A percentile compares a stretch with the other conserved stretches of the same genome.
Evolutionary conservation across 2,797 vertebrate species (phyloP).

Genomic region (Eptatretus atami): DNA sequence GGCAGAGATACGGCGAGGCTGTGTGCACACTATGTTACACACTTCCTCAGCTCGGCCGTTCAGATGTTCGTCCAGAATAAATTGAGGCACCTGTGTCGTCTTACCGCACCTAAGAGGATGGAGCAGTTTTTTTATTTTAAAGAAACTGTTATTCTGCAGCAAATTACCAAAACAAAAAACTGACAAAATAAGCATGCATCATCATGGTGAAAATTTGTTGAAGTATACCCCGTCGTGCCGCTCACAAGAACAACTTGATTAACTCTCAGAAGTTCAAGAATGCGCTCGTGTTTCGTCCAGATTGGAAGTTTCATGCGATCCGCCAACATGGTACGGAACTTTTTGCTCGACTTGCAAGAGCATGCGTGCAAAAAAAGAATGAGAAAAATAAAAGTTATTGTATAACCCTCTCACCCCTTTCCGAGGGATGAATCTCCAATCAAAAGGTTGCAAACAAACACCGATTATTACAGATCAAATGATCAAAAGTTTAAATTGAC

Average conservation of each 20-base stretch:
- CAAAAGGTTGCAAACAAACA: no score
- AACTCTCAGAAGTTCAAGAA: constrained; percentile 27
- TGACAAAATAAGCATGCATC: background rate
- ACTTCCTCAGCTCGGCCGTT: constrained; percentile 22
- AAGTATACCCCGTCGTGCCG: constrained; percentile 74
- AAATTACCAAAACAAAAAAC: background rate
- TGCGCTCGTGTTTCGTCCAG: constrained; percentile 42
- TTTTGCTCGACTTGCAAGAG: constrained; percentile 28
- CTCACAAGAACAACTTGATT: constrained; percentile 75
- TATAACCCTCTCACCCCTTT: background rate
- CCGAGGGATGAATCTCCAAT: background rate
- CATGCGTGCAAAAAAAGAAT: background rate
- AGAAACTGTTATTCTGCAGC: background rate
- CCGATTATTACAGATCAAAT: no score
- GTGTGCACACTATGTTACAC: constrained; percentile 74
- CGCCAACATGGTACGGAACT: constrained; percentile 39
- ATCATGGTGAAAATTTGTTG: background rate
- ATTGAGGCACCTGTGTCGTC: constrained; percentile 90
- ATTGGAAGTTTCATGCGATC: constrained; percentile 63
- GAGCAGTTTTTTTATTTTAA: background rate
- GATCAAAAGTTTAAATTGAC: no score
- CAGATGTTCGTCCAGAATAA: constrained; percentile 56
- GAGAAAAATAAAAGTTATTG: background rate
- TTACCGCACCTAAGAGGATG: constrained; percentile 43
- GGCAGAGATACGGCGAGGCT: constrained; percentile 79